Percentiles rank a stretch among this genome's conserved stretches.
These are phyloP conservation scores for Bombus breviceps DNA, from an alignment of 1,140 invertebrate genomes.

Conservation along the genomic window DNA sequence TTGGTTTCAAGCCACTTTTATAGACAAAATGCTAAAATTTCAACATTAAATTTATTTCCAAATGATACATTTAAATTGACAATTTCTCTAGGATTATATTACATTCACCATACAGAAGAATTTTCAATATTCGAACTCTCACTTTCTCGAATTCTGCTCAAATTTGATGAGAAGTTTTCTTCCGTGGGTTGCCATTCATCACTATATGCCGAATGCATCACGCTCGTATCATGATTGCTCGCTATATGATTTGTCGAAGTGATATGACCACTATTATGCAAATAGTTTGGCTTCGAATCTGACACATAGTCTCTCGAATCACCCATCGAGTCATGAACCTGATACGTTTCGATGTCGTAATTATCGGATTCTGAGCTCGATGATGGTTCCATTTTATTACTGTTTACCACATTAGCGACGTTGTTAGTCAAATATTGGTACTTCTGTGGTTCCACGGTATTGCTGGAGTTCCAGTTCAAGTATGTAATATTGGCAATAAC, in stretches of 20 bases:
- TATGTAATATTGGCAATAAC: neutral
- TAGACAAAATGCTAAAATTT: neutral
- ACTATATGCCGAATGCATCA: neutral
- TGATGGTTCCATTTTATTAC: neutral
- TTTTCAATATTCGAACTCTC: neutral
- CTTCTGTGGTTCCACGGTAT: neutral
- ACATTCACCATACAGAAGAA: conserved; percentile 19
- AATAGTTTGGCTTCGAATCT: neutral
- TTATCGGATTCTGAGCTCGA: neutral
- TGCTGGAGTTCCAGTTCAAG: conserved; percentile 19
- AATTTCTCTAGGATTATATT: neutral
- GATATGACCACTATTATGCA: neutral
- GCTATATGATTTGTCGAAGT: neutral
- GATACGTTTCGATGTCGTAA: neutral
- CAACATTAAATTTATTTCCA: conserved; percentile 8
- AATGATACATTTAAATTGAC: neutral
- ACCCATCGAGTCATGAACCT: neutral
- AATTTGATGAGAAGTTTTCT: conserved; percentile 8
- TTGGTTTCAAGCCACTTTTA: neutral
- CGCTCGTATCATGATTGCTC: neutral
- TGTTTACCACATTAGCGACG: neutral
- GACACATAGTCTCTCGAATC: neutral
- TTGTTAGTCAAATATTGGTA: neutral
- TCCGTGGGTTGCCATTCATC: conserved; percentile 51
- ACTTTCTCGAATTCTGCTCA: neutral